Conservation (phyloP, 2,888 invertebrate genomes). For the Dasypogon diadema region DNA sequence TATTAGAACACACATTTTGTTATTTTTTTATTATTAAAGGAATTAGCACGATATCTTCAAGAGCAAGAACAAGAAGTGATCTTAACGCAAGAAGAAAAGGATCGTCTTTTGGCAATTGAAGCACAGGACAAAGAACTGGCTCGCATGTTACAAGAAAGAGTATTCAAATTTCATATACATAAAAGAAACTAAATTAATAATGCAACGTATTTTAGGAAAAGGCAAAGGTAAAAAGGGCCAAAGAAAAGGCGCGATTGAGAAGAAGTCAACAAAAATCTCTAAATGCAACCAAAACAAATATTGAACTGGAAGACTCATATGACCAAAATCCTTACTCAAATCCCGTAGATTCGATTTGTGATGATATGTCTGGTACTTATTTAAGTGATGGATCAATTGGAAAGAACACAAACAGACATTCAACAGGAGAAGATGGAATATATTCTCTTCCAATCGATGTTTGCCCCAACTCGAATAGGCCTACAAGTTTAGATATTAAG, state of each 20-base stretch:
- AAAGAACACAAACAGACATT: too few species aligned
- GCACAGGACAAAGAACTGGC: conserved; percentile 85
- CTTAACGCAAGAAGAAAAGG: conserved; percentile 67
- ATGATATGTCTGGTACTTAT: too few species aligned
- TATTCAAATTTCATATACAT: conserved; percentile 56
- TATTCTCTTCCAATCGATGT: too few species aligned
- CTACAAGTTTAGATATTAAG: too few species aligned
- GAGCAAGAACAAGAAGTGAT: conserved; percentile 6
- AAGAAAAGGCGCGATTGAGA: conserved; percentile 77
- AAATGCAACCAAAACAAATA: conserved; percentile 67
- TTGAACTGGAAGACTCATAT: conserved; percentile 64
- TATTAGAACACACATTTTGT: too few species aligned
- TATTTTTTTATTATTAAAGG: too few species aligned
- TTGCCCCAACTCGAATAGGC: too few species aligned
- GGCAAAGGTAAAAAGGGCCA: conserved; percentile 77
- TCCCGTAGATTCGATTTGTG: conserved; percentile 71
- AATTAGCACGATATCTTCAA: conserved; percentile 37
- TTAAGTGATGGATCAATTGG: too few species aligned
- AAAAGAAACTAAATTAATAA: conserved; percentile 33
- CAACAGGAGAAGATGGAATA: too few species aligned
- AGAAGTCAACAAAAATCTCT: conserved; percentile 68
- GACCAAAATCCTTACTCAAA: conserved; percentile 70
- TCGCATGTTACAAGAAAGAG: conserved; percentile 78
- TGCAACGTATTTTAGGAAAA: conserved; percentile 75
- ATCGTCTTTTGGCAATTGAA: conserved; percentile 80